Evolutionary conservation across 2,797 vertebrate species (phyloP).

Genomic region (Sardinella longiceps): DNA sequence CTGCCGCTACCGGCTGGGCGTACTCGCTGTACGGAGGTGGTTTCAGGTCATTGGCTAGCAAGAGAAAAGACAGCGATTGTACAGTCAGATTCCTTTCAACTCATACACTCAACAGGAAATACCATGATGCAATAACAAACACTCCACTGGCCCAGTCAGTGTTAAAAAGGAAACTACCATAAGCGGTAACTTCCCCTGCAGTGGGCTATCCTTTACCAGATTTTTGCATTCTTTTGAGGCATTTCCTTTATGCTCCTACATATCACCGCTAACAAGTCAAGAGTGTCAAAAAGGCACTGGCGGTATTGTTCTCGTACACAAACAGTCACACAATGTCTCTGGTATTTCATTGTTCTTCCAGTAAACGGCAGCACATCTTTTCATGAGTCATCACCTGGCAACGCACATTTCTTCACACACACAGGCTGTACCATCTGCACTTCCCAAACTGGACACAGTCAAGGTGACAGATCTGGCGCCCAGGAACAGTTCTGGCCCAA

Average conservation of each 20-base stretch:
- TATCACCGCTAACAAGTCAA: neutral
- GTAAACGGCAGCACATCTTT: neutral
- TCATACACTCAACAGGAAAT: neutral
- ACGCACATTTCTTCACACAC: neutral
- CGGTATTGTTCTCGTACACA: neutral
- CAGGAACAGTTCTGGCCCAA: neutral
- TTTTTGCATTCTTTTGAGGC: neutral
- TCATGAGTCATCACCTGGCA: neutral
- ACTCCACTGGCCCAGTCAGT: neutral
- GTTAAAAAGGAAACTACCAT: neutral
- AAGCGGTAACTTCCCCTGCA: neutral
- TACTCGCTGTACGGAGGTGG: constrained; percentile 85
- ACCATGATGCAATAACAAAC: neutral
- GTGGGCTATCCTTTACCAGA: neutral
- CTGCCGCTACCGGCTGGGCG: constrained; percentile 58
- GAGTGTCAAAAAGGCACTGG: neutral
- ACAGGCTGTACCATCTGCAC: neutral
- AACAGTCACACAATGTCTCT: neutral
- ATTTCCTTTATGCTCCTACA: neutral
- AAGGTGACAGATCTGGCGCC: neutral
- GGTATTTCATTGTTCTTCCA: neutral
- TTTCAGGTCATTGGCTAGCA: constrained; percentile 79
- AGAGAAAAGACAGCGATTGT: neutral
- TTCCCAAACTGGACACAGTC: neutral
- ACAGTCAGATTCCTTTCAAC: neutral